Evolutionary conservation across 2,797 vertebrate species (phyloP).

Genomic region (Buceros bicornis): DNA sequence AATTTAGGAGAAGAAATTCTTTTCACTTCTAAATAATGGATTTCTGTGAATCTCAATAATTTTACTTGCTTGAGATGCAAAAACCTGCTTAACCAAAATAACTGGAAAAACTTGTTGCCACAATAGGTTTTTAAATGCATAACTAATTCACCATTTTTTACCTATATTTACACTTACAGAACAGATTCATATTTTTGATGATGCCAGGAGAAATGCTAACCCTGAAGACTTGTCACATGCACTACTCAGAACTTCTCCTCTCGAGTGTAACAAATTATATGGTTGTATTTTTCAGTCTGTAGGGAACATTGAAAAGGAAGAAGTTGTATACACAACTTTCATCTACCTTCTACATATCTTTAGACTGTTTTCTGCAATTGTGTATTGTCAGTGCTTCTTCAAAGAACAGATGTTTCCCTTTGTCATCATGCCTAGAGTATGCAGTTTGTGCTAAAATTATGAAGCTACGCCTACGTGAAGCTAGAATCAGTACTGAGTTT

Average conservation of each 20-base stretch:
- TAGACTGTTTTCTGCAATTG: neutral
- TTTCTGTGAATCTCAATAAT: neutral
- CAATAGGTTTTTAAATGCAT: neutral
- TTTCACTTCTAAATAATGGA: neutral
- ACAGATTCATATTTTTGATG: neutral
- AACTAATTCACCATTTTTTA: neutral
- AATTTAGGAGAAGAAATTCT: neutral
- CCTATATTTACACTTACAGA: neutral
- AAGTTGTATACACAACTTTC: neutral
- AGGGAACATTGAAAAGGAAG: neutral
- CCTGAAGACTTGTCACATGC: neutral
- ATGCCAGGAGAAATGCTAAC: neutral
- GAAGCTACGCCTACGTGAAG: neutral
- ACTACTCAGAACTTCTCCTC: neutral
- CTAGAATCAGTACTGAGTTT: neutral
- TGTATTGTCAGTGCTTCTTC: neutral
- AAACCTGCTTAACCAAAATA: neutral
- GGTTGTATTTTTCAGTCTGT: neutral
- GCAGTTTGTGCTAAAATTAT: neutral
- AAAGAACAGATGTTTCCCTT: neutral
- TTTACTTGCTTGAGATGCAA: neutral
- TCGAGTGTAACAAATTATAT: neutral
- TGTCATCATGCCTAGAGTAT: neutral
- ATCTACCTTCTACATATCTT: neutral
- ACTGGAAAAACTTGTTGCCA: neutral